Conservation (phyloP, 2,797 vertebrate genomes). For the Pseudocheirus occidentalis region DNA sequence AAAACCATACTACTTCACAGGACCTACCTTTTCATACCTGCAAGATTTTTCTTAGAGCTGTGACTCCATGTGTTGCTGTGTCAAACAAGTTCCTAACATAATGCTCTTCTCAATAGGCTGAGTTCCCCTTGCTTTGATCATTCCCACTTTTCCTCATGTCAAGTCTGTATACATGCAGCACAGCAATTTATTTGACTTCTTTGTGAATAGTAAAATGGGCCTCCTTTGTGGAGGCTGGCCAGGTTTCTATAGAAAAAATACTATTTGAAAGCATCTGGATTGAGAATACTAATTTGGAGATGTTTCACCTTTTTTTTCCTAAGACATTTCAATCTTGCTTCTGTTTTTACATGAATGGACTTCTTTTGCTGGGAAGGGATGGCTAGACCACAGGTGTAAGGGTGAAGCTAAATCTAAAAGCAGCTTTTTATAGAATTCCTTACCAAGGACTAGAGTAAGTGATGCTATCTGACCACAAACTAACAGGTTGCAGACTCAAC, state of each 20-base stretch:
- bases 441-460: background rate
- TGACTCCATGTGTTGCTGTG: background rate
- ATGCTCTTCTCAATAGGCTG: background rate
- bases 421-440: background rate
- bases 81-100: background rate
- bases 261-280: background rate
- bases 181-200: background rate
- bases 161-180: background rate
- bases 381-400: background rate
- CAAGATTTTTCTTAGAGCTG: background rate
- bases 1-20: background rate
- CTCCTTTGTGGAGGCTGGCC: background rate
- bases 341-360: background rate
- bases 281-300: background rate
- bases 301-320: background rate
- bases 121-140: background rate
- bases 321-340: background rate
- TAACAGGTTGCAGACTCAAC: too few species aligned
- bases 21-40: background rate
- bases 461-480: background rate
- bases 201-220: background rate
- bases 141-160: background rate
- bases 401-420: background rate
- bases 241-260: background rate
- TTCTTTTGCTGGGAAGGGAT: background rate